These are phyloP conservation scores for Cheirogaleus medius DNA, from an alignment of 2,113 vertebrate genomes.

Conservation along the genomic window DNA sequence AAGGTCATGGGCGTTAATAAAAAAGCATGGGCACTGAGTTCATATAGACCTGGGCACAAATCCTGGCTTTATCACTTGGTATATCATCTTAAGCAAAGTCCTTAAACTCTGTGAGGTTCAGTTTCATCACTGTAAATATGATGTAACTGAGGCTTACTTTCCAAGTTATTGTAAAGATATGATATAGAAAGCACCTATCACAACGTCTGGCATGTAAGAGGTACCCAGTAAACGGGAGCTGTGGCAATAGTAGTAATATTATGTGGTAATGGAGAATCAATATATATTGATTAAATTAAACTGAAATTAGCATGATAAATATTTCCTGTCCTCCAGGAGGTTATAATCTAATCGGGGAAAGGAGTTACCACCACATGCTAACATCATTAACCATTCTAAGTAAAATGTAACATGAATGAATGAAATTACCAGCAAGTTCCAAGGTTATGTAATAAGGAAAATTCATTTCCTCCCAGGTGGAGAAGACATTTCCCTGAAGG, in stretches of 20 bases:
- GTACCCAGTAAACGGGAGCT: not conserved
- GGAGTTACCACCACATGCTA: not conserved
- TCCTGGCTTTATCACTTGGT: not conserved
- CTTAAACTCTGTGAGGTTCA: not conserved
- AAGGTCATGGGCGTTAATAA: not conserved
- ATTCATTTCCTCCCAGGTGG: not conserved
- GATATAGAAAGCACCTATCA: not conserved
- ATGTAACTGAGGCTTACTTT: not conserved
- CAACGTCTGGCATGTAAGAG: not conserved
- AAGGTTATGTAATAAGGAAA: not conserved
- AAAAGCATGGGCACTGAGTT: not conserved
- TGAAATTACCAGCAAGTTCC: not conserved
- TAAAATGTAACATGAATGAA: not conserved
- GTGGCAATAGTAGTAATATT: not conserved
- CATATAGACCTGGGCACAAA: not conserved
- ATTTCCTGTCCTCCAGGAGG: not conserved
- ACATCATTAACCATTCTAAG: not conserved
- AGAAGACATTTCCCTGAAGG: not conserved
- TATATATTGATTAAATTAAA: not conserved
- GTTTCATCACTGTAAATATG: not conserved
- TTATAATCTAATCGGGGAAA: not conserved
- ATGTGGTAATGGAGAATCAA: not conserved
- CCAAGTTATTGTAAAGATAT: not conserved
- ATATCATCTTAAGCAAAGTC: not conserved
- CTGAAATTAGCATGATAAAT: constrained; percentile 36